Conservation (phyloP, 2,113 vertebrate species). For the Entelurus aequoreus region DNA sequence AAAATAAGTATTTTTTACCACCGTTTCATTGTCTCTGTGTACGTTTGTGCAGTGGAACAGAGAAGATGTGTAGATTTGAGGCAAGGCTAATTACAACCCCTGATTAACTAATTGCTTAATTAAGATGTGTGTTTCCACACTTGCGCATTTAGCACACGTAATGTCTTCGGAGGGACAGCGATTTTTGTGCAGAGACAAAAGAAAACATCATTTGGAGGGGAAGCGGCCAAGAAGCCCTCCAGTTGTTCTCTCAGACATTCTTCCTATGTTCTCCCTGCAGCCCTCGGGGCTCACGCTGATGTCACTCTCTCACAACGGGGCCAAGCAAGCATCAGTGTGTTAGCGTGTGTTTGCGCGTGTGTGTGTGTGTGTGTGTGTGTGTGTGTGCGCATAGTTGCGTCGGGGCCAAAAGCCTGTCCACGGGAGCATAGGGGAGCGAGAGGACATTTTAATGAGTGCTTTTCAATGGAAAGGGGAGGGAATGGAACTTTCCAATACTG, state of each 20-base stretch:
- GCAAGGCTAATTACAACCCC: not conserved
- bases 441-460: slow-evolving; percentile 69
- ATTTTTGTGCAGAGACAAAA: slow-evolving; percentile 6
- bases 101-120: not conserved
- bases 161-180: not conserved
- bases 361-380: slow-evolving; percentile 15
- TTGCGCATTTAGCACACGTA: not conserved
- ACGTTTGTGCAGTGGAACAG: not conserved
- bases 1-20: too few relatives aligned
- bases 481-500: slow-evolving; percentile 66
- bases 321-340: slow-evolving; percentile 58
- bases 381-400: slow-evolving; percentile 44
- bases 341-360: not conserved
- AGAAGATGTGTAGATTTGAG: not conserved
- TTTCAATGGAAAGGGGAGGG: slow-evolving; percentile 65
- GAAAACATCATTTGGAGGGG: slow-evolving; percentile 37
- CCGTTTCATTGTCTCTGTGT: not conserved
- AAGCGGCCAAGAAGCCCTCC: slow-evolving; percentile 54
- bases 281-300: slow-evolving; percentile 61
- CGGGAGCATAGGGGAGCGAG: slow-evolving; percentile 59
- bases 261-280: slow-evolving; percentile 49
- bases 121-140: not conserved
- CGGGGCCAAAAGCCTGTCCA: slow-evolving; percentile 62
- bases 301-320: slow-evolving; percentile 64
- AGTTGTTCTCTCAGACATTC: slow-evolving; percentile 62